phyloP scores from a whole-genome alignment of 2,113 vertebrate genomes.

The Sinocyclocheilus anshuiensis region DNA sequence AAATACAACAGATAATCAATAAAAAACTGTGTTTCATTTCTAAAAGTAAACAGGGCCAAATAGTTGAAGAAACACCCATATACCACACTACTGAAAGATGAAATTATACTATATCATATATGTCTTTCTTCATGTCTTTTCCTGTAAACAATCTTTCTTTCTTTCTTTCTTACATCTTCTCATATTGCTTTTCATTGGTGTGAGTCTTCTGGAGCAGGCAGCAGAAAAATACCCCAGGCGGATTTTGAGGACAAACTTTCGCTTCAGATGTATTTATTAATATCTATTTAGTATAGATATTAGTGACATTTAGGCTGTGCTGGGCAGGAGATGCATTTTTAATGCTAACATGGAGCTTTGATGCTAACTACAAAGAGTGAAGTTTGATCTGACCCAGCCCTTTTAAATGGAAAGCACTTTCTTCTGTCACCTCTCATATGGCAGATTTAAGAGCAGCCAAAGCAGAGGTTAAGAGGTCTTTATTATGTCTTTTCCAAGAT shows the following conservation, averaged over 20 bases:
- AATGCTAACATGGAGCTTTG: constrained; percentile 49
- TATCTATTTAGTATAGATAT: no score
- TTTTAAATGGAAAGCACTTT: constrained; percentile 47
- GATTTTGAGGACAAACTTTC: constrained; percentile 12
- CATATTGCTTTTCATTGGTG: constrained; percentile 16
- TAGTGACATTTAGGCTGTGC: constrained; percentile 50
- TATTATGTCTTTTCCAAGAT: not conserved
- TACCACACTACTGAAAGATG: no score
- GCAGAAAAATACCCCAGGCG: constrained; percentile 14
- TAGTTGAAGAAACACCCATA: no score
- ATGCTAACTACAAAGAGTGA: constrained; percentile 47
- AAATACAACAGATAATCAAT: not conserved
- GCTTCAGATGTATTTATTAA: constrained; percentile 35
- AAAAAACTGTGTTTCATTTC: not conserved
- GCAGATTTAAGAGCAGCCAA: constrained; percentile 15
- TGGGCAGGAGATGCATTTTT: constrained; percentile 43
- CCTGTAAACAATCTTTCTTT: no score
- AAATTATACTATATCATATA: no score
- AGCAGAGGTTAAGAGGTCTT: not conserved
- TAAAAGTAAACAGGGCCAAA: no score
- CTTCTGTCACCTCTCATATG: constrained; percentile 48
- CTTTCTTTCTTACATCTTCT: not conserved
- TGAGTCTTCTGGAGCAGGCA: not conserved
- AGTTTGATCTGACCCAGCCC: constrained; percentile 43
- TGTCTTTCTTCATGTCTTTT: not conserved